These are phyloP conservation scores for Anadara kagoshimensis DNA, from an alignment of 1,140 invertebrate genomes.

Conservation along the genomic window DNA sequence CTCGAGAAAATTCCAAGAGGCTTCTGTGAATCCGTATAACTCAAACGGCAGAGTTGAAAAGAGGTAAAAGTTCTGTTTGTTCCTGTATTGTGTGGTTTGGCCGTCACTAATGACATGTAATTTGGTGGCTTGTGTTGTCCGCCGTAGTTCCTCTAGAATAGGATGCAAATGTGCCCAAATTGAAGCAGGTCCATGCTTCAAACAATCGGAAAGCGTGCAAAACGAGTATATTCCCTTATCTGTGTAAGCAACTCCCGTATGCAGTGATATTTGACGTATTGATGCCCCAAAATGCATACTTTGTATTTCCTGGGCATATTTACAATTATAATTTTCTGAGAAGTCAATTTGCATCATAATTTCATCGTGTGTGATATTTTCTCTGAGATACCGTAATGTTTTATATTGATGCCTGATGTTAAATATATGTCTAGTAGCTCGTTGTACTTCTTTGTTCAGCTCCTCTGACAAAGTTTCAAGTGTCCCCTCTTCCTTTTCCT, in stretches of 20 bases:
- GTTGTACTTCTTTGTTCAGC: slow-evolving; percentile 1
- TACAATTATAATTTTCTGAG: slow-evolving; percentile 44
- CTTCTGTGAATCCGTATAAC: slow-evolving; percentile 14
- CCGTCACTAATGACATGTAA: slow-evolving; percentile 46
- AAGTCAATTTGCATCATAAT: slow-evolving; percentile 48
- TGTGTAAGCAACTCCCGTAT: slow-evolving; percentile 33
- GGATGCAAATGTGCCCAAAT: slow-evolving; percentile 50
- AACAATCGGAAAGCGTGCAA: slow-evolving; percentile 37
- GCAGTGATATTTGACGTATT: slow-evolving; percentile 40
- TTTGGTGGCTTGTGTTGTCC: slow-evolving; percentile 27
- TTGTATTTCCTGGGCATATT: slow-evolving; percentile 42
- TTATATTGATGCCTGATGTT: slow-evolving; percentile 18
- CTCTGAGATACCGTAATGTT: slow-evolving; percentile 2
- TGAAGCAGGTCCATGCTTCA: slow-evolving; percentile 43
- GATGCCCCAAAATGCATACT: slow-evolving; percentile 48
- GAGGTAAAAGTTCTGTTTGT: slow-evolving; percentile 49
- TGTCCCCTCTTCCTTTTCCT: slow-evolving; percentile 5
- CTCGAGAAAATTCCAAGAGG: slow-evolving; percentile 72
- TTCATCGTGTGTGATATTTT: slow-evolving; percentile 29
- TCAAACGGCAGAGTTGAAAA: slow-evolving; percentile 25
- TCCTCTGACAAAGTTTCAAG: slow-evolving; percentile 4
- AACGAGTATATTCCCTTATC: slow-evolving; percentile 20
- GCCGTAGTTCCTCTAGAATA: slow-evolving; percentile 35
- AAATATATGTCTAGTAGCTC: slow-evolving; percentile 7
- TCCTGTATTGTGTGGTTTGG: slow-evolving; percentile 48